Conservation (phyloP, 2,113 vertebrate genomes). For the Cyprinodon variegatus region DNA sequence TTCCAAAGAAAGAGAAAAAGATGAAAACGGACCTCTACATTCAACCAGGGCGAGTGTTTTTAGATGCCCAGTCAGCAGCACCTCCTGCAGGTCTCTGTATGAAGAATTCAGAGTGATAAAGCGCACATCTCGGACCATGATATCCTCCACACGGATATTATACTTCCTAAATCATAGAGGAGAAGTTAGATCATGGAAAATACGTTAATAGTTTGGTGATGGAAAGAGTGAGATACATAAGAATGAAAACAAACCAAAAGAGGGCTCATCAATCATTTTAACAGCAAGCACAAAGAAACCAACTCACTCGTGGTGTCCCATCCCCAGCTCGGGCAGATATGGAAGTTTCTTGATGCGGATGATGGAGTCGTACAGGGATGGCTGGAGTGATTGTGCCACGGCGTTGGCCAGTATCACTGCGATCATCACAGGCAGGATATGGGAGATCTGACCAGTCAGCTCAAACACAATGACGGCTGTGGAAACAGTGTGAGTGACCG, state of each 20-base stretch:
- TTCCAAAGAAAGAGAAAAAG: background rate
- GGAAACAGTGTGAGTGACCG: constrained; percentile 97
- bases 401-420: constrained; percentile 97
- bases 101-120: constrained; percentile 91
- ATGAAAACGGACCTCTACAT: constrained; percentile 63
- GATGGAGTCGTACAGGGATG: constrained; percentile 98
- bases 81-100: constrained; percentile 90
- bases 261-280: background rate
- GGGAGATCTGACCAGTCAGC: constrained; percentile 96
- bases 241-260: constrained; percentile 3
- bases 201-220: background rate
- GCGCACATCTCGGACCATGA: constrained; percentile 94
- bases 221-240: background rate
- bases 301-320: constrained; percentile 95
- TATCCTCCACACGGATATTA: constrained; percentile 95
- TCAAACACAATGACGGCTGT: constrained; percentile 98
- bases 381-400: constrained; percentile 95
- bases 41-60: constrained; percentile 89
- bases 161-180: constrained; percentile 85
- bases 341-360: constrained; percentile 99
- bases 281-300: background rate
- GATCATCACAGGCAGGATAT: constrained; percentile 98
- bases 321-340: constrained; percentile 95
- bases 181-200: background rate
- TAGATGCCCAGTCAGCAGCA: constrained; percentile 88